These are phyloP conservation scores for Tenthredo amoena DNA, from an alignment of 2,888 invertebrate species.

Conservation along the genomic window DNA sequence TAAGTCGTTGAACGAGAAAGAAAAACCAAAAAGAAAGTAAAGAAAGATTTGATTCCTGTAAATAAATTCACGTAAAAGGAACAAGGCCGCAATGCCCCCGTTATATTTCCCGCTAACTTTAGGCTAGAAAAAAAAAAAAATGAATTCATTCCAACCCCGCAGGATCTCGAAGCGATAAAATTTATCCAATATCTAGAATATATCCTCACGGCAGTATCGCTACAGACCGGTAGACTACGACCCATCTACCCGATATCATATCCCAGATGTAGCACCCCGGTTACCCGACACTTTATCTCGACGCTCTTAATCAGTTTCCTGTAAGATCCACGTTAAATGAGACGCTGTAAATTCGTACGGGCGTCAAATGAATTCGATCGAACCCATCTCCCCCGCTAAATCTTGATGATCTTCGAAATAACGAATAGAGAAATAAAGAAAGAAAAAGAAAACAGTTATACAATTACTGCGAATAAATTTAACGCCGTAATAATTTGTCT, in stretches of 20 bases:
- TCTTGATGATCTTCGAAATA: neutral
- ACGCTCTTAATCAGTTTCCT: slow-evolving; percentile 1
- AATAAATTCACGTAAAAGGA: neutral
- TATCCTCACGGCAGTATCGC: neutral
- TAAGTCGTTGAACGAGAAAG: neutral
- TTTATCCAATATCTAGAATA: neutral
- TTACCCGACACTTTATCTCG: slow-evolving; percentile 9
- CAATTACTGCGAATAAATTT: too few relatives aligned
- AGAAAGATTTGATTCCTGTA: neutral
- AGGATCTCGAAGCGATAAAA: neutral
- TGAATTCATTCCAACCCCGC: neutral
- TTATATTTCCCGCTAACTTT: neutral
- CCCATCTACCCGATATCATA: neutral
- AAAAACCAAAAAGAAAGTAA: neutral
- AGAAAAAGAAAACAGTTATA: too few relatives aligned
- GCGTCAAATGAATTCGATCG: neutral
- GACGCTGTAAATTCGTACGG: neutral
- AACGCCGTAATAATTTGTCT: neutral
- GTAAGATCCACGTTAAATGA: neutral
- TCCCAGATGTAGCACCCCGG: neutral
- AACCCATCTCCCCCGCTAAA: neutral
- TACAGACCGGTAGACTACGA: neutral
- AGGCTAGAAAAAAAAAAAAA: neutral
- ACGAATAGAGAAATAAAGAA: neutral
- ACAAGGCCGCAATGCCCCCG: neutral